Percentiles rank a stretch among this genome's conserved stretches.
Evolutionary conservation across 2,113 vertebrate species (phyloP).

Genomic region (Daphoenositta chrysoptera): DNA sequence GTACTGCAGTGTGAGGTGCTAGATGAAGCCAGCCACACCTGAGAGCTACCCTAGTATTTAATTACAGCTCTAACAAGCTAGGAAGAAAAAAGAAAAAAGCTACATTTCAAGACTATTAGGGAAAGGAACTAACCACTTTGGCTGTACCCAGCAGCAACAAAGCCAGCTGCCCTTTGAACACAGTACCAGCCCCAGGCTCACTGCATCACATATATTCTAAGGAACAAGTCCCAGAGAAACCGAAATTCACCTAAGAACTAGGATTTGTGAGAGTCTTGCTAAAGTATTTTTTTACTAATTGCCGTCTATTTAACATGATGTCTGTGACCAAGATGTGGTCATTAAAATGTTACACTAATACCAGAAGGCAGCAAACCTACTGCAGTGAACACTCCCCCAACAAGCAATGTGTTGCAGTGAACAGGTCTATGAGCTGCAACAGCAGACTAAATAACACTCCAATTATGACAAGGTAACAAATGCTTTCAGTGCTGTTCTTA

Average conservation of each 20-base stretch:
- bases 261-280: neutral
- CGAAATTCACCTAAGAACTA: neutral
- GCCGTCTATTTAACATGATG: neutral
- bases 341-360: neutral
- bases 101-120: neutral
- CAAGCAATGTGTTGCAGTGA: neutral
- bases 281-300: neutral
- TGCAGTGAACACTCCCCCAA: neutral
- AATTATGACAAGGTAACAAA: neutral
- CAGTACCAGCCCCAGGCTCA: neutral
- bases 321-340: neutral
- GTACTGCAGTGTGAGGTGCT: neutral
- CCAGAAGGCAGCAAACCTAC: neutral
- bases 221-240: neutral
- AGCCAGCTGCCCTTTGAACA: neutral
- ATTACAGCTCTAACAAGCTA: neutral
- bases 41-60: neutral
- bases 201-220: neutral
- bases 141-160: neutral
- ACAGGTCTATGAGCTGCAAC: neutral
- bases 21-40: neutral
- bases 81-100: neutral
- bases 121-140: neutral
- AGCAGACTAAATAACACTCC: neutral
- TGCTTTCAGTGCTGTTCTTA: neutral